phyloP scores from a whole-genome alignment of 2,888 invertebrate genomes.

The Leptopilina myrica region DNA sequence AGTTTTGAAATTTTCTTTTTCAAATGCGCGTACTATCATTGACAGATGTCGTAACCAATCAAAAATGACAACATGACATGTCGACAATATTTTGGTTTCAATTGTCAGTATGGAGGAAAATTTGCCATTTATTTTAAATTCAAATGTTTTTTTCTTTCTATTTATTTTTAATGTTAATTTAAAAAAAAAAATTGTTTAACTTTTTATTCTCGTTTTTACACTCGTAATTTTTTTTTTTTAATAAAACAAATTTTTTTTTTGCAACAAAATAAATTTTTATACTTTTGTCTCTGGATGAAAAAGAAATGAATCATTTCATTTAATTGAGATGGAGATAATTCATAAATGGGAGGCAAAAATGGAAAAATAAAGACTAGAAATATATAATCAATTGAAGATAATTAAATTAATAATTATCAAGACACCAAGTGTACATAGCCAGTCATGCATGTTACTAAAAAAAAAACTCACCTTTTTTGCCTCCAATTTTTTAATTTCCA shows the following conservation, averaged over 20 bases:
- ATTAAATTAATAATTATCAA: slow-evolving; percentile 35
- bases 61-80: slow-evolving; percentile 50
- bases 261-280: too few relatives aligned
- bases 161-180: not conserved
- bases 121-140: not conserved
- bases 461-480: not conserved
- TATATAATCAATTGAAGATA: not conserved
- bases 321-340: too few relatives aligned
- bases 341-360: too few relatives aligned
- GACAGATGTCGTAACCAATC: slow-evolving; percentile 43
- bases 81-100: slow-evolving; percentile 1
- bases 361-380: not conserved
- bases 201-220: too few relatives aligned
- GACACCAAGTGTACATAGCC: slow-evolving; percentile 23
- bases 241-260: too few relatives aligned
- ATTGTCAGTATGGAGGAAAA: not conserved
- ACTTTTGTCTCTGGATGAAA: too few relatives aligned
- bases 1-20: not conserved
- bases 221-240: too few relatives aligned
- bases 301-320: too few relatives aligned
- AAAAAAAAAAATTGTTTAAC: too few relatives aligned
- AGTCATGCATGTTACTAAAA: slow-evolving; percentile 12
- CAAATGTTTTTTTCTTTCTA: not conserved
- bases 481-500: not conserved
- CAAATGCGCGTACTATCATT: slow-evolving; percentile 41